Evolutionary conservation across 1,140 invertebrate species (phyloP).

Genomic region (Neodiprion fabricii): DNA sequence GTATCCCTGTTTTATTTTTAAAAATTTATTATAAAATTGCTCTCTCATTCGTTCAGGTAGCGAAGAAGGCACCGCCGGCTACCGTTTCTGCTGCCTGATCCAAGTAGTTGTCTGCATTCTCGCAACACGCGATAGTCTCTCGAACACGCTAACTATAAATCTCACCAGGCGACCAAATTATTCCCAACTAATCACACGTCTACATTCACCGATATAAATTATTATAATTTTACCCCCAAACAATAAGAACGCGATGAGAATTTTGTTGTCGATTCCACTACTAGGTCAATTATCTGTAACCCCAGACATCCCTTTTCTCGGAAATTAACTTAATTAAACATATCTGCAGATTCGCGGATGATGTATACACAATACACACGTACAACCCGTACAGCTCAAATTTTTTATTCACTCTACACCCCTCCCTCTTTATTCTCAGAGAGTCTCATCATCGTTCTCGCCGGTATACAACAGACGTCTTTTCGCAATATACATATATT

Average conservation of each 20-base stretch:
- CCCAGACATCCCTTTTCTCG: no score
- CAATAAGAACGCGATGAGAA: background rate
- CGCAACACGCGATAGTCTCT: background rate
- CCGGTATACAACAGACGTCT: no score
- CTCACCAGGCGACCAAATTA: constrained; percentile 5
- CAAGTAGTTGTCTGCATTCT: background rate
- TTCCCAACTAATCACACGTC: constrained; percentile 5
- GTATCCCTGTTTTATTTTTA: background rate
- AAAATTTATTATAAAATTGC: background rate
- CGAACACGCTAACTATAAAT: background rate
- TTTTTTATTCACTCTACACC: no score
- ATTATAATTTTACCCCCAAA: constrained; percentile 1
- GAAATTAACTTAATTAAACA: no score
- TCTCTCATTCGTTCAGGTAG: constrained; percentile 5
- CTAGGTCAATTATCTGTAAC: background rate
- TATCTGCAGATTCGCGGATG: no score
- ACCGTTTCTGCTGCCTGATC: background rate
- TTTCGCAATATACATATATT: no score
- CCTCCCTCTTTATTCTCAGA: no score
- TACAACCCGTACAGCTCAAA: no score
- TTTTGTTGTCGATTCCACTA: background rate
- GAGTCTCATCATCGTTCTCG: no score
- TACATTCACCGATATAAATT: background rate
- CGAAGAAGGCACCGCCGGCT: background rate
- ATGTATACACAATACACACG: no score